Base-by-base conservation (phyloP, 2,888 invertebrate species). In the Thyatira batis region DNA sequence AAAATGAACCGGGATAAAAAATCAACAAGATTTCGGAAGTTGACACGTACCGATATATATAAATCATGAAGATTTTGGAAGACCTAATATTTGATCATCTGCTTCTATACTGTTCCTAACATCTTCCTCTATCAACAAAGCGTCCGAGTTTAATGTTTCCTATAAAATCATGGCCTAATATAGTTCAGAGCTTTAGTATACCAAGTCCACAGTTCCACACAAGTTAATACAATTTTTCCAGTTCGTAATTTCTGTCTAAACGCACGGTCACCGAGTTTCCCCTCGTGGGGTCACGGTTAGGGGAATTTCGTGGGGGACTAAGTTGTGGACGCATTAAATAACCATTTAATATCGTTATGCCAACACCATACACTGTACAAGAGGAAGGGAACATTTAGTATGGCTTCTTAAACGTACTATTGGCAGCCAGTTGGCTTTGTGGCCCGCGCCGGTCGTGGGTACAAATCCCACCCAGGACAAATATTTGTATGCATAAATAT, bases 331-430 rank as follows among this genome's bases (percentile, higher is more conserved):
- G 76, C 76, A 76, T 80, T 77, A 80, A 73, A 72, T 70, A 65
- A 61, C 73, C 71, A 80, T 82, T 81, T 74, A 78, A 39, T 81
- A 73, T 69, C 55, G 57, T 54, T 60, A 66, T 71, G 75, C 74
- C 77, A 67, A 69, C 61, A 60, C 58, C 69, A 73, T 60, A 50
- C 28, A 54, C 20, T 51, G 50, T 51, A 50, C 51, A 61, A 44
- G 61, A 57, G 48, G 48, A 46, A 25, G 25, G 5, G n/a, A 17
- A 17, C 39, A 17, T 39, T 33, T 17, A 17, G 39, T 39, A 17
- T 39, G 39, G 39, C 17, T 39, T 39, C 39, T 39, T 39, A 8
- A 17, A 13, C n/a, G n/a, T n/a, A n/a, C n/a, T n/a, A n/a, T n/a
- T n/a, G n/a, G n/a, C n/a, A n/a, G n/a, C n/a, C n/a, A n/a, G n/a